A percentile compares a stretch with the other conserved stretches of the same genome.
Evolutionary conservation across 1,140 invertebrate genomes (phyloP).

Genomic region (Cheumatopsyche charites): DNA sequence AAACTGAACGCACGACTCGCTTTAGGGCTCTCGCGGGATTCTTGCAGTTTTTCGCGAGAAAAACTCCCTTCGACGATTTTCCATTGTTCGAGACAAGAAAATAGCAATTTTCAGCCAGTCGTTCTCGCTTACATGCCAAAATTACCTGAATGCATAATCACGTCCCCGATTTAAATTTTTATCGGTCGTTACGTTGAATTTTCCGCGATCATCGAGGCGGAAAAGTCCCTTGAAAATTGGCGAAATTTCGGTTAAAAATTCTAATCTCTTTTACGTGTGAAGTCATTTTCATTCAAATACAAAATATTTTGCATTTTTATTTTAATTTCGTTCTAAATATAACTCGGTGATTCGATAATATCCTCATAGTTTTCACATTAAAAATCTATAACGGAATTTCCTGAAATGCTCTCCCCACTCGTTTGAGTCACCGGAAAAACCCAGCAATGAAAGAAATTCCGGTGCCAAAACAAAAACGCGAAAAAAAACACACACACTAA

Average conservation of each 20-base stretch:
- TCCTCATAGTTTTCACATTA: neutral
- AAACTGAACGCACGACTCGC: no score
- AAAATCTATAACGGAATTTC: neutral
- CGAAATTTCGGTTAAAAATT: neutral
- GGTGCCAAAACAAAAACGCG: neutral
- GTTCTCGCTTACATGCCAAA: slow-evolving; percentile 4
- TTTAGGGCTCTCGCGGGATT: no score
- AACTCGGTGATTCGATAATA: no score
- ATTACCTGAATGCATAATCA: slow-evolving; percentile 3
- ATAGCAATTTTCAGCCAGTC: slow-evolving; percentile 6
- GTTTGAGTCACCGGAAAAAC: neutral
- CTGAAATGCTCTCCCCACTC: neutral
- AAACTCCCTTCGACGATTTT: no score
- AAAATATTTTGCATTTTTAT: neutral
- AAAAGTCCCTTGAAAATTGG: no score
- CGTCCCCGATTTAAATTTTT: no score
- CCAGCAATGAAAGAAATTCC: neutral
- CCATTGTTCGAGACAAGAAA: neutral
- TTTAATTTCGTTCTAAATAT: no score
- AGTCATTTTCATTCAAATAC: neutral
- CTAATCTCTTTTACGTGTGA: neutral
- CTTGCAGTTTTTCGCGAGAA: no score
- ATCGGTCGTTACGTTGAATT: no score
- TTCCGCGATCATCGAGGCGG: no score
- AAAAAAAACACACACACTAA: neutral